Evolutionary conservation across 2,797 vertebrate genomes (phyloP).

Genomic region (Phyllotis vaccarum): DNA sequence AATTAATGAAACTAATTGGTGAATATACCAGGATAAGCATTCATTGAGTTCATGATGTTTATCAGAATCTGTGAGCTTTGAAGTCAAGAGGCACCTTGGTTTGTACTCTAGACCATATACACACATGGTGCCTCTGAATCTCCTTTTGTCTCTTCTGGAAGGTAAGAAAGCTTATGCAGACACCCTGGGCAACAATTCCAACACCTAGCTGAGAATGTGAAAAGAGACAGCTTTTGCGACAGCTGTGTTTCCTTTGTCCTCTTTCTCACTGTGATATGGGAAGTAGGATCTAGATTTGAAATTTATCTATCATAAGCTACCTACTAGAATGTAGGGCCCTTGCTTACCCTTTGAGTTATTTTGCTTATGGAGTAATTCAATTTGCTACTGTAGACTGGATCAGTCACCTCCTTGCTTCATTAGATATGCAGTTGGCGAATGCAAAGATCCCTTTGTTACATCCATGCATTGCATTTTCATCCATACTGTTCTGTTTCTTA

Average conservation of each 20-base stretch:
- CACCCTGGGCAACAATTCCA: not conserved
- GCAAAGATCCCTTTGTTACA: not conserved
- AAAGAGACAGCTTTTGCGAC: not conserved
- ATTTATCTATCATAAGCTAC: not conserved
- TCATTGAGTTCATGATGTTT: not conserved
- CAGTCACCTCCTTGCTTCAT: not conserved
- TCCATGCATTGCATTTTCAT: constrained; percentile 24
- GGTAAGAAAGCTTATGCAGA: not conserved
- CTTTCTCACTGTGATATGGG: not conserved
- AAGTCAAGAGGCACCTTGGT: constrained; percentile 4
- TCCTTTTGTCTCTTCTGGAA: not conserved
- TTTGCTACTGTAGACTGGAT: not conserved
- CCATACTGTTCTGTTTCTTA: not conserved
- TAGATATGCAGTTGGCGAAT: not conserved
- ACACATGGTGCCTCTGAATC: not conserved
- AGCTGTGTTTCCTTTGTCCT: not conserved
- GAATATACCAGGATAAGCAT: not conserved
- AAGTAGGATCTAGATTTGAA: constrained; percentile 23
- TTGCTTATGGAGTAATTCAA: not conserved
- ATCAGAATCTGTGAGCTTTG: not conserved
- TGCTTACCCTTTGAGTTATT: not conserved
- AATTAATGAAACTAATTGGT: constrained; percentile 19
- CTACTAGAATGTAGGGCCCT: not conserved
- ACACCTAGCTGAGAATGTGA: not conserved
- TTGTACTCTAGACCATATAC: not conserved